Percentiles rank a stretch among this genome's conserved stretches.
Evolutionary conservation across 2,797 vertebrate species (phyloP).

Genomic region (Ficedula albicollis): DNA sequence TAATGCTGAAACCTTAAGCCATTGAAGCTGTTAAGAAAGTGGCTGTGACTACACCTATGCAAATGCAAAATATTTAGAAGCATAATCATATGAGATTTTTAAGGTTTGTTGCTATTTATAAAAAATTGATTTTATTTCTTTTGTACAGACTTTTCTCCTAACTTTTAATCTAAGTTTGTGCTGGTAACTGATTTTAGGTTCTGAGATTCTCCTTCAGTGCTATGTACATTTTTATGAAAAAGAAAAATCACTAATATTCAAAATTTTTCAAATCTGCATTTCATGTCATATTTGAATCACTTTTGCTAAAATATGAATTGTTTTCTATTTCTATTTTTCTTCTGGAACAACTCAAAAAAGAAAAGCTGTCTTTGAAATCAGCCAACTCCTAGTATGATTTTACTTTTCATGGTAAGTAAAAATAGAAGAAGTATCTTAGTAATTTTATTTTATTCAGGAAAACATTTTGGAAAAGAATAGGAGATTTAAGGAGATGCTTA

Average conservation of each 20-base stretch:
- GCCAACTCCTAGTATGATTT: not conserved
- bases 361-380: not conserved
- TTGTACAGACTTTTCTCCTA: not conserved
- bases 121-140: not conserved
- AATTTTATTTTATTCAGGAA: not conserved
- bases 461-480: not conserved
- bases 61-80: not conserved
- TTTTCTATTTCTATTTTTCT: not conserved
- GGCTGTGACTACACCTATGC: not conserved
- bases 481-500: not conserved
- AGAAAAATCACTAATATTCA: not conserved
- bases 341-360: not conserved
- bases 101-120: not conserved
- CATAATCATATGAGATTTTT: not conserved
- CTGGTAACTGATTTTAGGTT: not conserved
- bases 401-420: not conserved
- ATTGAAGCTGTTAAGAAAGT: not conserved
- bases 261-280: not conserved
- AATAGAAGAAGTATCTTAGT: not conserved
- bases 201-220: not conserved
- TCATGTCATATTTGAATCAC: not conserved
- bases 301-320: not conserved
- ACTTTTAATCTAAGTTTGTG: not conserved
- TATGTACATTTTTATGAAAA: not conserved
- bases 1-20: not conserved